Evolutionary conservation across 2,113 vertebrate species (phyloP).

Genomic region (Proteles cristata): DNA sequence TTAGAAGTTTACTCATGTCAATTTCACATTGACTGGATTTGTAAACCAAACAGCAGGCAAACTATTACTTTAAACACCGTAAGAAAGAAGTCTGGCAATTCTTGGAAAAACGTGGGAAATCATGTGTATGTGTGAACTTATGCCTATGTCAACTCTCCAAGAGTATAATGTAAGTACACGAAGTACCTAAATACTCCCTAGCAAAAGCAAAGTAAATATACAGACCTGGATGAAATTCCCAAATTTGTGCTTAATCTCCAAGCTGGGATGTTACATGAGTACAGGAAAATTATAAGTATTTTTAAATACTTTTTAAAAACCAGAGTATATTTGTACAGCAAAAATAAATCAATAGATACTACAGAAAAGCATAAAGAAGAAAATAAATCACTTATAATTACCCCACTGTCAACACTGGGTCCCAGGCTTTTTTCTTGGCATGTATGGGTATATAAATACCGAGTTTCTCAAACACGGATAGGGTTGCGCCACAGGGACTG

Average conservation of each 20-base stretch:
- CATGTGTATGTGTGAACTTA: background rate
- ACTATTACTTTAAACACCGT: constrained; percentile 1
- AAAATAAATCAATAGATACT: background rate
- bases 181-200: constrained; percentile 35
- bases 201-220: constrained; percentile 48
- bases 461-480: background rate
- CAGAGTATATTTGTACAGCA: background rate
- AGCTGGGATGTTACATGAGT: background rate
- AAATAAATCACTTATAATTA: constrained; percentile 29
- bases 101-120: constrained; percentile 44
- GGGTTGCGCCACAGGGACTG: background rate
- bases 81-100: constrained; percentile 3
- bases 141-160: constrained; percentile 39
- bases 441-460: background rate
- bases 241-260: constrained; percentile 8
- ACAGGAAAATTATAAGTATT: background rate
- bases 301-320: constrained; percentile 41
- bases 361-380: background rate
- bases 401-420: background rate
- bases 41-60: constrained; percentile 18
- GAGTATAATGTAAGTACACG: constrained; percentile 22
- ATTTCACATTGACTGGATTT: constrained; percentile 22
- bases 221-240: background rate
- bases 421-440: constrained; percentile 7
- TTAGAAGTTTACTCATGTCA: background rate